Conservation (phyloP, 2,113 vertebrate genomes). For the Microtus oregoni region DNA sequence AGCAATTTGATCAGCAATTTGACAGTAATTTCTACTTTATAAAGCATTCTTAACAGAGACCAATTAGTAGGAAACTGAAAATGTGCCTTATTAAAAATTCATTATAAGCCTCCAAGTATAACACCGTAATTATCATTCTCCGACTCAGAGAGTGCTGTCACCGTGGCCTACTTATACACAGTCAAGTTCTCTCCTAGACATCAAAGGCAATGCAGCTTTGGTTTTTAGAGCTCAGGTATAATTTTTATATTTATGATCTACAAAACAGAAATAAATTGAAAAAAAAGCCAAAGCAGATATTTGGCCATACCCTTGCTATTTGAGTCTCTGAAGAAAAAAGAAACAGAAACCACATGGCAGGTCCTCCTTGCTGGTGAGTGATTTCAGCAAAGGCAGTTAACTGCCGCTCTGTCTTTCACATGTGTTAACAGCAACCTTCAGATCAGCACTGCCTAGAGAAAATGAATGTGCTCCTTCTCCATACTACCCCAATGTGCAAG, state of each 20-base stretch:
- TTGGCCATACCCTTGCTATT: not conserved
- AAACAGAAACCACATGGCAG: not conserved
- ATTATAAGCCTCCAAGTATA: constrained; percentile 14
- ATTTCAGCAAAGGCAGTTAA: not conserved
- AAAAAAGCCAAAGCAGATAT: not conserved
- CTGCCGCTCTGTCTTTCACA: not conserved
- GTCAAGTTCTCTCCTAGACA: constrained; percentile 40
- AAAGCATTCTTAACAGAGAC: constrained; percentile 32
- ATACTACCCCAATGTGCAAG: not conserved
- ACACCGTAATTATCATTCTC: constrained; percentile 19
- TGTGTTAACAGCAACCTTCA: not conserved
- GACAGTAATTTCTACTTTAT: constrained; percentile 57
- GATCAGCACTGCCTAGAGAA: rapidly evolving
- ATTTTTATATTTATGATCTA: constrained; percentile 30
- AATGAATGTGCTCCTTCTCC: not conserved
- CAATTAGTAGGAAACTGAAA: constrained; percentile 58
- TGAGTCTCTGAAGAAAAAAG: not conserved
- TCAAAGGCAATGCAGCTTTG: not conserved
- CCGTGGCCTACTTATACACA: not conserved
- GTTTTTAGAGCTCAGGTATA: not conserved
- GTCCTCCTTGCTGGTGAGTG: not conserved
- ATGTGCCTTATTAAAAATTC: constrained; percentile 35
- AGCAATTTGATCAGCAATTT: constrained; percentile 49
- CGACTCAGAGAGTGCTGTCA: not conserved
- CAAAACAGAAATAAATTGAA: constrained; percentile 11